A percentile compares a stretch with the other conserved stretches of the same genome.
These are phyloP conservation scores for Drosophila anomalata DNA, from an alignment of 2,888 invertebrate species.

Conservation along the genomic window DNA sequence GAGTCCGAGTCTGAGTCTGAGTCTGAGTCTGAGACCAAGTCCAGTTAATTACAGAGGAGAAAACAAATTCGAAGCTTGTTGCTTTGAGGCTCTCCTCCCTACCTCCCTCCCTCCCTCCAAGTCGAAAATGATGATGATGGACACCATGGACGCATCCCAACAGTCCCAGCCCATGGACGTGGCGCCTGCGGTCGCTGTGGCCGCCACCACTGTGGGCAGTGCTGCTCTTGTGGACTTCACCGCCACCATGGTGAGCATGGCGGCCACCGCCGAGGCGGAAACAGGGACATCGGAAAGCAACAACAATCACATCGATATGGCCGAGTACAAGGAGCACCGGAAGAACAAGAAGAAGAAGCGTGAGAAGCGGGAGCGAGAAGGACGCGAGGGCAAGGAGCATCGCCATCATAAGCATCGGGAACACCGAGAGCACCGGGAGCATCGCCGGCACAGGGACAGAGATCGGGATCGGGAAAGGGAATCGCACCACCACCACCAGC, in stretches of 20 bases:
- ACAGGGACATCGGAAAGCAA: constrained; percentile 67
- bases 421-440: constrained; percentile 65
- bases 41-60: constrained; percentile 71
- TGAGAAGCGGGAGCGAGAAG: constrained; percentile 82
- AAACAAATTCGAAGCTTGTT: constrained; percentile 66
- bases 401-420: constrained; percentile 65
- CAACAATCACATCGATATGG: constrained; percentile 81
- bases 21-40: constrained; percentile 21
- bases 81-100: constrained; percentile 35
- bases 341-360: constrained; percentile 84
- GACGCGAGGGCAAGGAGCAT: constrained; percentile 80
- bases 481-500: constrained; percentile 45
- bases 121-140: constrained; percentile 82
- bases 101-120: constrained; percentile 47
- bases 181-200: constrained; percentile 65
- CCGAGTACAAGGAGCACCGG: constrained; percentile 81
- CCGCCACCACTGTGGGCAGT: constrained; percentile 69
- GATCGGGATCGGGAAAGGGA: constrained; percentile 63
- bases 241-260: constrained; percentile 73
- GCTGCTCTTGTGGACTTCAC: constrained; percentile 62
- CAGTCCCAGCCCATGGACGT: constrained; percentile 67
- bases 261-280: constrained; percentile 64
- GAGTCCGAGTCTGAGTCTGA: background rate
- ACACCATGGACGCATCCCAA: constrained; percentile 65
- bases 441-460: constrained; percentile 58